Base-by-base conservation (phyloP, 2,888 invertebrate genomes). In the Scaptomyza flava region DNA sequence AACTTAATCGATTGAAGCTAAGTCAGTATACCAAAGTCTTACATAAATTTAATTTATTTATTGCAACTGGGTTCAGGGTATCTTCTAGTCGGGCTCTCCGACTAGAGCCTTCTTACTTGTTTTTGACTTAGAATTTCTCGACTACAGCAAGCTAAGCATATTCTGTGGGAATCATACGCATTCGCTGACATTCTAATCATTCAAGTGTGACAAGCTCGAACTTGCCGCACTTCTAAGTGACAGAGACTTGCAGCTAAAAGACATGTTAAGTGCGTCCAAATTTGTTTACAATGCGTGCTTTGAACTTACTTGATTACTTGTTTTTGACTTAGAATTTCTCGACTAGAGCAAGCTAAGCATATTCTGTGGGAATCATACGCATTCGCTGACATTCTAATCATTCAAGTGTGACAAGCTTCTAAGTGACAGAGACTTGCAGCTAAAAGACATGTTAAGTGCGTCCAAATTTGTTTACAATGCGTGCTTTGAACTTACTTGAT, bases 401-500 rank as follows among this genome's bases (percentile, higher is more conserved):
- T 48, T 56, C 50, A 74, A 43, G 54, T 69, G 59, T 69, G 75
- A 59, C 75, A 45, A 60, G 45, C 46, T 52, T n/a, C 14, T 11
- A 52, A 41, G 31, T 12, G 23, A 2, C 33, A 6, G 30, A 43
- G 20, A 43, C 17, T 14, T 20, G n/a, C 14, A 20, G 34, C 33
- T 23, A n/a, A 46, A 38, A 45, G 11, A 17, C 20, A 42, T 45
- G n/a, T 52, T 51, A 58, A 57, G 14, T 31, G 47, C 43, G 36
- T 42, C 42, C 69, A 60, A 43, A 61, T 34, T 47, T 79, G 77
- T 63, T 56, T 68, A 54, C 60, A 60, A 76, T 59, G 77, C 82
- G 67, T 82, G 86, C 68, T 57, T 71, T 47, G 74, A 73, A 71
- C 4, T 73, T 48, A 58, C 62, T 69, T 81, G 76, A 83, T 84